These are phyloP conservation scores for Stomatorhinus ivindoensis DNA, from an alignment of 2,113 vertebrate genomes.

Conservation along the genomic window DNA sequence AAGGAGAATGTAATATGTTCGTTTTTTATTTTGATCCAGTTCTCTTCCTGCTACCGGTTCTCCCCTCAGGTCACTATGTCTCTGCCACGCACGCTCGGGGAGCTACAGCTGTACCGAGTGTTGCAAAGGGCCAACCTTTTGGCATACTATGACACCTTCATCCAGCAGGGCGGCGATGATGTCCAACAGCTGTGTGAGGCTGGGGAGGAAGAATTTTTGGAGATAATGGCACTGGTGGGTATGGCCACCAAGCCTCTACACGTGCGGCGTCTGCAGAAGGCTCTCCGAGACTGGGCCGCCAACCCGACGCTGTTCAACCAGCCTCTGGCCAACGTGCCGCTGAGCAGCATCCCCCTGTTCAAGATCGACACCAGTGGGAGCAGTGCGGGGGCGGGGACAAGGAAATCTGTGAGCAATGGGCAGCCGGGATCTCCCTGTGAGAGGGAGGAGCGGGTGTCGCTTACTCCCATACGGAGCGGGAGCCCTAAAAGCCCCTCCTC, in stretches of 20 bases:
- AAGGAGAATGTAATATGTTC: background rate
- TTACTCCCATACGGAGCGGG: constrained; percentile 65
- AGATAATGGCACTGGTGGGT: constrained; percentile 97
- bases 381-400: constrained; percentile 38
- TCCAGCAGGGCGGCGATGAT: constrained; percentile 96
- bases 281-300: constrained; percentile 88
- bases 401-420: constrained; percentile 74
- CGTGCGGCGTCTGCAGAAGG: constrained; percentile 91
- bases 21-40: background rate
- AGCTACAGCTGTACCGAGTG: constrained; percentile 93
- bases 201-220: constrained; percentile 92
- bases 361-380: constrained; percentile 72
- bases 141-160: constrained; percentile 97
- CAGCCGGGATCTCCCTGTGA: constrained; percentile 72
- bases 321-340: constrained; percentile 70
- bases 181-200: constrained; percentile 96
- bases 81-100: constrained; percentile 88
- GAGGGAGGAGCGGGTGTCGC: constrained; percentile 62
- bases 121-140: constrained; percentile 90
- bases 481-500: constrained; percentile 84
- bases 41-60: background rate
- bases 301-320: constrained; percentile 90
- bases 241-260: constrained; percentile 98
- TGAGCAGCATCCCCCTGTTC: constrained; percentile 81
- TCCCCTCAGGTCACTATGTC: constrained; percentile 65